Conservation (phyloP, 2,888 invertebrate species). For the Parasteatoda lunata region DNA sequence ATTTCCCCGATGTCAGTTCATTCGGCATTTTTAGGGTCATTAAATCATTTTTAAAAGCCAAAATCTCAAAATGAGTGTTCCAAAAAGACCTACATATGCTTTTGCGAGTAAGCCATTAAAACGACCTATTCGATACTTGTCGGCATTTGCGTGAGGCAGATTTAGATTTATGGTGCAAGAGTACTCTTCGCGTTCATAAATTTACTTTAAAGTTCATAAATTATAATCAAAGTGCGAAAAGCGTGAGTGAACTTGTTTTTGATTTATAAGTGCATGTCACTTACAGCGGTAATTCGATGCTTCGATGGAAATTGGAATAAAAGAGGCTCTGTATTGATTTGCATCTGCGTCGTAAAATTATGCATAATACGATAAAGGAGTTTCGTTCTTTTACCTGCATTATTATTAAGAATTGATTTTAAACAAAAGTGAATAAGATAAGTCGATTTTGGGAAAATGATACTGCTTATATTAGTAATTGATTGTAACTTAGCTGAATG, state of each 20-base stretch:
- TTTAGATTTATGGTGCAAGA: slow-evolving; percentile 21
- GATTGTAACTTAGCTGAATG: too few relatives aligned
- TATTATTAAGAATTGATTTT: too few relatives aligned
- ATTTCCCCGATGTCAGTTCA: too few relatives aligned
- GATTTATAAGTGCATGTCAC: slow-evolving; percentile 18
- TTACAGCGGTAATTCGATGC: slow-evolving; percentile 14
- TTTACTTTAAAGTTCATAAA: slow-evolving; percentile 23
- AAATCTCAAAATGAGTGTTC: background rate
- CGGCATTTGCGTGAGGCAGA: slow-evolving; percentile 10
- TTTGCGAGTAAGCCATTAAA: background rate
- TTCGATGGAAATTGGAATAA: background rate
- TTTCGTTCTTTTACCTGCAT: too few relatives aligned
- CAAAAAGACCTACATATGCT: background rate
- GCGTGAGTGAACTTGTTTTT: slow-evolving; percentile 14
- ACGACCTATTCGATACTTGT: background rate
- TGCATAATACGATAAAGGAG: background rate
- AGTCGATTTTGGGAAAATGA: too few relatives aligned
- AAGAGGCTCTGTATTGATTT: slow-evolving; percentile 17
- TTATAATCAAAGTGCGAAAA: slow-evolving; percentile 6
- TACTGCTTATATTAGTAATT: too few relatives aligned
- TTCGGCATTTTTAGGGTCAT: background rate
- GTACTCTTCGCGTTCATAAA: slow-evolving; percentile 13
- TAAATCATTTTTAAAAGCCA: background rate
- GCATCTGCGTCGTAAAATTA: slow-evolving; percentile 1
- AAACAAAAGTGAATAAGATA: too few relatives aligned